Base-by-base conservation (phyloP, 2,113 vertebrate genomes). In the Lasiurus borealis region DNA sequence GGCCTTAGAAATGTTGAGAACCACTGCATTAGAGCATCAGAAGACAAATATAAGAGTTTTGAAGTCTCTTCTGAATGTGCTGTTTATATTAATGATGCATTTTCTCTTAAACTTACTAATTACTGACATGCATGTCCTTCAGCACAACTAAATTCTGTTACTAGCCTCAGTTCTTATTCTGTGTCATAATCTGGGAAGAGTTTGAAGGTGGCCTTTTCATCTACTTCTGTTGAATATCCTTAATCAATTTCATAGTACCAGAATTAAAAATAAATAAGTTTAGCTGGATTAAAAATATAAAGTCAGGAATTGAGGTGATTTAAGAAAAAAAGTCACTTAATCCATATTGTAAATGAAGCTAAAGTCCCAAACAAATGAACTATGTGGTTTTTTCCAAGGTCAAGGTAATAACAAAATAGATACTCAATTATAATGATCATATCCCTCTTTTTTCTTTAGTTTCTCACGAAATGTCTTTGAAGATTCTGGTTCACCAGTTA, bases 81-180 rank as follows among this genome's bases (percentile, higher is more conserved):
- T 29, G 21, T 27, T 48, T 84, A 92, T 95, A n/a, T 21, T 93
- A 93, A 95, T 86, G 12, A 21, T 52, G 2, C 25, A 59, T 16
- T 96, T 96, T 83, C 77, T 90, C 36, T 83, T 69, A 54, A 57
- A 75, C 48, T 57, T 88, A 48, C 72, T 97, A 85, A 96, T 95
- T 91, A 69, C 59, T 88, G 76, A 69, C 73, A 57, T 29, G 10
- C 23, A 68, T 85, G 66, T 86, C 54, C 46, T 16, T 87, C 34
- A 52, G 52, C 44, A 83, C 2, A 13, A 7, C 62, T 71, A 93
- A 90, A 95, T 84, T 91, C 62, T 91, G 27, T 73, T 59, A 44
- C 34, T 57, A 54, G 44, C 9, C 59, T 88, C 90, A 91, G 62
- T 96, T 91, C 81, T 21, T 91, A 18, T 27, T 31, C 27, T 27